Evolutionary conservation across 2,113 vertebrate genomes (phyloP).

Genomic region (Gopherus evgoodei): DNA sequence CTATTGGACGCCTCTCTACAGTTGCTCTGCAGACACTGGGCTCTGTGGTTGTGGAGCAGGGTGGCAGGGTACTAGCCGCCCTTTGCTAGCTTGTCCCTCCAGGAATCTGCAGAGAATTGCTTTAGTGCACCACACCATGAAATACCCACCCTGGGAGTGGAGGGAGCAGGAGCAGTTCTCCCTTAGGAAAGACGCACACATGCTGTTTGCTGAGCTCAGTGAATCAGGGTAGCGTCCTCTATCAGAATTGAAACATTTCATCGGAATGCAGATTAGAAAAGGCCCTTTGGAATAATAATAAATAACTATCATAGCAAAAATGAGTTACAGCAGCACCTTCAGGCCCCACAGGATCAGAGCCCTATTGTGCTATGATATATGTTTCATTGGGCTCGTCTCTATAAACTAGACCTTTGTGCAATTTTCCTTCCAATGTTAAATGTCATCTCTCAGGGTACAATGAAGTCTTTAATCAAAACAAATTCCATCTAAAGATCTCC

Average conservation of each 20-base stretch:
- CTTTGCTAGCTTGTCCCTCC: neutral
- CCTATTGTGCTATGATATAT: neutral
- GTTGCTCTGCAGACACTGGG: no score
- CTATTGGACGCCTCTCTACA: neutral
- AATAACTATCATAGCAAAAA: neutral
- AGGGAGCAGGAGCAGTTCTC: neutral
- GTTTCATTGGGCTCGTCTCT: neutral
- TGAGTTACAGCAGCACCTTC: neutral
- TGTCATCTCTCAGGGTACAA: neutral
- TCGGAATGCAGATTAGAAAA: neutral
- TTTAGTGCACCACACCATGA: neutral
- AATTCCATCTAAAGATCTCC: neutral
- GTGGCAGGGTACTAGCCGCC: neutral
- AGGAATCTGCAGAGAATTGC: neutral
- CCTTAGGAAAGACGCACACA: neutral
- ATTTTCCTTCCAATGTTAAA: rapidly evolving
- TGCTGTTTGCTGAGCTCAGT: neutral
- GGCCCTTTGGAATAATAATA: neutral
- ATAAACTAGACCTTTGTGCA: neutral
- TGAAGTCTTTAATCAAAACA: neutral
- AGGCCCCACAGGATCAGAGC: neutral
- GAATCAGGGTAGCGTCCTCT: neutral
- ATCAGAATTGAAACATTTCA: neutral
- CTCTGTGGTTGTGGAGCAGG: rapidly evolving
- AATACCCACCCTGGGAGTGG: neutral